phyloP scores from a whole-genome alignment of 53 echinoderm and acorn worm species.

The Antedon mediterranea region DNA sequence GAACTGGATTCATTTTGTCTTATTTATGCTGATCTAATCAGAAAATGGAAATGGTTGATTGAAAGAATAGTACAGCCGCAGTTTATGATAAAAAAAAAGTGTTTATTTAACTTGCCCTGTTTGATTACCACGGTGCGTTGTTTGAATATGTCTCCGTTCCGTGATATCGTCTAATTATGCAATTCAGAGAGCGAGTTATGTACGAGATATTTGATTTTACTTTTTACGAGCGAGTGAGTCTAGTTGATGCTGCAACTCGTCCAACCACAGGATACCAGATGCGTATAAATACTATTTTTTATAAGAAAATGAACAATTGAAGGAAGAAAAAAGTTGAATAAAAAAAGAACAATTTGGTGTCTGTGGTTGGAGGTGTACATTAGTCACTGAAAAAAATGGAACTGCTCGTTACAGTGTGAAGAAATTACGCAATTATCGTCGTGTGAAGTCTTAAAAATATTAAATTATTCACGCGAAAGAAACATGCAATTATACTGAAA shows the following conservation, averaged over 20 bases:
- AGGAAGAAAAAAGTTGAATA: background rate
- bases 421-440: background rate
- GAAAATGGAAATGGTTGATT: no score
- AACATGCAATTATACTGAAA: background rate
- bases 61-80: no score
- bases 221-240: background rate
- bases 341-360: background rate
- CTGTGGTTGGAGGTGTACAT: background rate
- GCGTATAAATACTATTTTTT: background rate
- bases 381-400: background rate
- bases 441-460: background rate
- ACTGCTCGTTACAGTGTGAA: no score
- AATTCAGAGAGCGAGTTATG: background rate
- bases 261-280: background rate
- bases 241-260: background rate
- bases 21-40: no score
- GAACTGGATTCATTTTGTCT: background rate
- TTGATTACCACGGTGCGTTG: no score
- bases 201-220: background rate
- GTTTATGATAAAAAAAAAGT: no score
- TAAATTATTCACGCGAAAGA: background rate
- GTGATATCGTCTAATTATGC: background rate
- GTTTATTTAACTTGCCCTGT: no score
- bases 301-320: background rate
- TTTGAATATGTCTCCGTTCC: background rate